Conservation (phyloP, 2,113 vertebrate genomes). For the Tenebrosternarchus preto region DNA sequence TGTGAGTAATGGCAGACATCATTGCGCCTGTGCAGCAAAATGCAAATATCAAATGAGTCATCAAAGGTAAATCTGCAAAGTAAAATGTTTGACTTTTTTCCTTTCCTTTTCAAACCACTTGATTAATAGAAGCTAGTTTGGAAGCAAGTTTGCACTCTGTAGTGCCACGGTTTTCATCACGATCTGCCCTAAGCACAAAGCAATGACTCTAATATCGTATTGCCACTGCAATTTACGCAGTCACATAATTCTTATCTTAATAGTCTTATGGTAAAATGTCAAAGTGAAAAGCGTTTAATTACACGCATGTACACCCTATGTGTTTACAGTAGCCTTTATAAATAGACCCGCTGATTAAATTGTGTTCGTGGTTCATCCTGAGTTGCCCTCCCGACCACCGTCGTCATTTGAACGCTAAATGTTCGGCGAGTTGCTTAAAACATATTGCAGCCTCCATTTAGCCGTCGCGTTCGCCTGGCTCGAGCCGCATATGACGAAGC, state of each 20-base stretch:
- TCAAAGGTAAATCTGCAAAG: constrained; percentile 39
- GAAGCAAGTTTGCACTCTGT: constrained; percentile 19
- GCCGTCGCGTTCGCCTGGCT: constrained; percentile 13
- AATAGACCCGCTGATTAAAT: background rate
- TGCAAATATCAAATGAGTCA: constrained; percentile 46
- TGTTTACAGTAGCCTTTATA: constrained; percentile 1
- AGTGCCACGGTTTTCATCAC: constrained; percentile 3
- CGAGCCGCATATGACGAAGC: constrained; percentile 47
- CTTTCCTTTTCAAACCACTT: constrained; percentile 1
- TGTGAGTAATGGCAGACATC: too few species aligned
- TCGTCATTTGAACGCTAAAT: constrained; percentile 46
- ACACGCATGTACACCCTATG: background rate
- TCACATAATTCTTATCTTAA: background rate
- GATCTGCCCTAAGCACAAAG: background rate
- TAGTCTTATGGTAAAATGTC: constrained; percentile 30
- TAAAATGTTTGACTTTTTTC: background rate
- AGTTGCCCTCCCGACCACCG: constrained; percentile 40
- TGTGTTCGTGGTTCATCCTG: constrained; percentile 48
- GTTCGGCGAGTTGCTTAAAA: constrained; percentile 31
- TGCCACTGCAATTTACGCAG: constrained; percentile 2
- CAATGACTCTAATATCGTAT: constrained; percentile 3
- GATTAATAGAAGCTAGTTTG: background rate
- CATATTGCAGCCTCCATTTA: constrained; percentile 40
- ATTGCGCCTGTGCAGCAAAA: constrained; percentile 33
- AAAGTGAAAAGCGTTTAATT: constrained; percentile 15